phyloP scores from a whole-genome alignment of 2,888 invertebrate genomes.

The Isoperla grammatica region DNA sequence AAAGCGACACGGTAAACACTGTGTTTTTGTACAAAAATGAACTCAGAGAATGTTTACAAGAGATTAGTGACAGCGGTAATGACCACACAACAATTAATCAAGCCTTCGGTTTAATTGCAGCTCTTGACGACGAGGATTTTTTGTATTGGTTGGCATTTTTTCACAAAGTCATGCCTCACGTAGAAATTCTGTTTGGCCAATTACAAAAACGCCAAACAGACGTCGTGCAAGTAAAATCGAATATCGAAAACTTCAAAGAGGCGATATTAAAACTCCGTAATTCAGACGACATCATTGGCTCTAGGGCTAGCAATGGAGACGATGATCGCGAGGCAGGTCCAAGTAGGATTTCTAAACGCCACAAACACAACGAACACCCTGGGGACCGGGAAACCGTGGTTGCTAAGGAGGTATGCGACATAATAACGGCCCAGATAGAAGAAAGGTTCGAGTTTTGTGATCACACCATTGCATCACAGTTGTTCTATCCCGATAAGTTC shows the following conservation, averaged over 20 bases:
- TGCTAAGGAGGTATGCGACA: conserved; percentile 35
- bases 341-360: not conserved
- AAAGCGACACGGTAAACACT: conserved; percentile 25
- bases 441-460: conserved; percentile 34
- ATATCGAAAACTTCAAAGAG: conserved; percentile 24
- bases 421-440: conserved; percentile 33
- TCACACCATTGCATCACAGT: conserved; percentile 33
- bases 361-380: conserved; percentile 1
- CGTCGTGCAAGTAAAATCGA: conserved; percentile 17
- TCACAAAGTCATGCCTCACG: conserved; percentile 34
- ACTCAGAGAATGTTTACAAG: conserved; percentile 34
- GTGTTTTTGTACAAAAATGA: conserved; percentile 31
- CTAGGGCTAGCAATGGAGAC: not conserved
- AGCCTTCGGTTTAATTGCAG: conserved; percentile 1
- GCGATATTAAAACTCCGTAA: conserved; percentile 22
- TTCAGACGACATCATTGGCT: not conserved
- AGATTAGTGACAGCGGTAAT: conserved; percentile 29
- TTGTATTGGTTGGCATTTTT: conserved; percentile 36
- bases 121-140: conserved; percentile 25
- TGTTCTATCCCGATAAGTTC: conserved; percentile 34
- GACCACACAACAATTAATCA: conserved; percentile 21
- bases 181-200: conserved; percentile 33
- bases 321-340: not conserved
- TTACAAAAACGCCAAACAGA: conserved; percentile 27
- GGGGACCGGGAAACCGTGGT: conserved; percentile 16